Base-by-base conservation (phyloP, 2,888 invertebrate species). In the Drosophila lutescens region DNA sequence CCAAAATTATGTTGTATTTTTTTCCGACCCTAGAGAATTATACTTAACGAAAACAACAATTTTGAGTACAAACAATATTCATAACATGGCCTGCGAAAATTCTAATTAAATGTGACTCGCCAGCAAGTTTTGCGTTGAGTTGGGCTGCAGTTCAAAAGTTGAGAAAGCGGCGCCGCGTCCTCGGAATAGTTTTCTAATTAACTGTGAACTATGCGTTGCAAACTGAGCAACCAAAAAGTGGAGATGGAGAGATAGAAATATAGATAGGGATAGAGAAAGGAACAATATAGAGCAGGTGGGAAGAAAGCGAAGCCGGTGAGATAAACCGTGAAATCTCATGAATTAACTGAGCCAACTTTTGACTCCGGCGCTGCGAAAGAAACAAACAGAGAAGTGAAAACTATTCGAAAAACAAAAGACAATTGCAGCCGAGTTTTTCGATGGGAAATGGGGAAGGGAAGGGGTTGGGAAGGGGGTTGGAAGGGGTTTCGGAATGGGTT, bases 311-410 rank as follows among this genome's bases (percentile, higher is more conserved):
- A 58, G 65, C 56, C 63, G 58, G 70, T 71, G 87, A 87, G 87
- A 82, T 85, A 87, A 87, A 82, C 87, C 87, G 80, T 85, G 77
- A 83, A 83, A 82, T 83, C 86, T 82, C 88, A 79, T 87, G 87
- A 85, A 82, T 79, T 83, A 79, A 82, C 86, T 79, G 72, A 77
- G 80, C 65, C 79, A 79, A 83, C 83, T 85, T 87, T 79, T 77
- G 85, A 58, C 73, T 51, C 49, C 49, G 30, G 38, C 38, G 38
- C 54, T 32, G 51, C 17, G 46, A 51, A 36, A 51, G 51, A 59
- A 53, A 54, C 38, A 54, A 44, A 68, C 41, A 63, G 62, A 63
- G 65, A 50, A 46, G 53, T 43, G 41, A 51, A 86, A 83, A 83
- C 82, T 83, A 83, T 83, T 86, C 62, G 71, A 66, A 80, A 80